Percentiles rank a stretch among this genome's conserved stretches.
These are phyloP conservation scores for Potamilus streckersoni DNA, from an alignment of 1,140 invertebrate genomes.

Conservation along the genomic window DNA sequence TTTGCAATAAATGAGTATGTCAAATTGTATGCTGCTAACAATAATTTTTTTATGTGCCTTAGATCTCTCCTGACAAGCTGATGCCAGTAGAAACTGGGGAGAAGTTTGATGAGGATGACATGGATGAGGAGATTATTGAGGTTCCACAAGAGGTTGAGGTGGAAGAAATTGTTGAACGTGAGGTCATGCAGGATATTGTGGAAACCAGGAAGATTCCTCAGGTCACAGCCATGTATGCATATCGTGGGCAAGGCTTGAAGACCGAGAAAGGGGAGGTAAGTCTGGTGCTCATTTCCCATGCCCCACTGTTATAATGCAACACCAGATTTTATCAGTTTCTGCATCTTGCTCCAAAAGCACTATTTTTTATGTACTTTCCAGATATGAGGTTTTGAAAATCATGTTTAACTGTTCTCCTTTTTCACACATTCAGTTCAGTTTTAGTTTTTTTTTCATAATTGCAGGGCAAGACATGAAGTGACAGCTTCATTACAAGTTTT, in stretches of 20 bases:
- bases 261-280: slow-evolving; percentile 90
- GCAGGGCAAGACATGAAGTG: no score
- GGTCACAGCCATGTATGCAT: slow-evolving; percentile 87
- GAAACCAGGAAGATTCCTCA: slow-evolving; percentile 91
- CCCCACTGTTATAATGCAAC: not conserved
- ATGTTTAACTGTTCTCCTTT: not conserved
- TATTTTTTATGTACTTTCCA: not conserved
- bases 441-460: no score
- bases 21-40: not conserved
- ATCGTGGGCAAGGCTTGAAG: slow-evolving; percentile 87
- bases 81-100: slow-evolving; percentile 57
- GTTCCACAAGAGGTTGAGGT: slow-evolving; percentile 86
- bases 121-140: slow-evolving; percentile 71
- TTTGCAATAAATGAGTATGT: no score
- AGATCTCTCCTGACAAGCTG: slow-evolving; percentile 58
- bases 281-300: not conserved
- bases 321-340: not conserved
- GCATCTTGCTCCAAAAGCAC: not conserved
- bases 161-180: slow-evolving; percentile 83
- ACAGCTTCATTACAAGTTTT: no score
- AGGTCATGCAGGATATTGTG: slow-evolving; percentile 85
- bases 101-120: slow-evolving; percentile 61
- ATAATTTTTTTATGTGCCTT: slow-evolving; percentile 1
- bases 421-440: no score
- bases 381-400: not conserved